These are phyloP conservation scores for Trachythela sp. DNA, from an alignment of 64 coral and sea anemone genomes.

Conservation along the genomic window DNA sequence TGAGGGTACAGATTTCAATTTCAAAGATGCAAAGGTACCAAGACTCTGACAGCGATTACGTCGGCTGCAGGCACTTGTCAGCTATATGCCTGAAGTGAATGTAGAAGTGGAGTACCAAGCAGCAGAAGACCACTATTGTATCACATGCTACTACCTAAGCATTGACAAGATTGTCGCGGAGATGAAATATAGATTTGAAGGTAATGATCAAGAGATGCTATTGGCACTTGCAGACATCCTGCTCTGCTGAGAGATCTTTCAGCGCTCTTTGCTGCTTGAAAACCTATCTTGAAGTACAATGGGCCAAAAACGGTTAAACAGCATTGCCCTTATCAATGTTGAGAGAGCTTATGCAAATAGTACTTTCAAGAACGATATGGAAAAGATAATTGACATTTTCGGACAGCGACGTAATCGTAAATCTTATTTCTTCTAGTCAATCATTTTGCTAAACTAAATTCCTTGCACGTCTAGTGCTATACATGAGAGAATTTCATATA, in stretches of 20 bases:
- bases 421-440: too few relatives aligned
- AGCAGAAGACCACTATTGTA: slow-evolving; percentile 20
- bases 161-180: slow-evolving; percentile 39
- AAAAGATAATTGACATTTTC: too few relatives aligned
- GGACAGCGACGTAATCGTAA: too few relatives aligned
- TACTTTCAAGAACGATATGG: too few relatives aligned
- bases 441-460: too few relatives aligned
- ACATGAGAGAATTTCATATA: too few relatives aligned
- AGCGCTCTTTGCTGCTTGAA: neutral
- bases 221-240: slow-evolving; percentile 14
- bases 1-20: slow-evolving; percentile 23
- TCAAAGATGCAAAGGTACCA: slow-evolving; percentile 43
- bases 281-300: neutral
- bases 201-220: slow-evolving; percentile 39
- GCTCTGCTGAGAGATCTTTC: neutral
- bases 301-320: too few relatives aligned
- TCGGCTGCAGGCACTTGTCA: slow-evolving; percentile 20
- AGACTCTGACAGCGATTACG: slow-evolving; percentile 14
- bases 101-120: slow-evolving; percentile 18
- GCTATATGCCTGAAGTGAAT: slow-evolving; percentile 12
- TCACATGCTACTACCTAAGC: slow-evolving; percentile 32
- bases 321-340: too few relatives aligned
- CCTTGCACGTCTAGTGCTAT: too few relatives aligned
- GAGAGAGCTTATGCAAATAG: too few relatives aligned
- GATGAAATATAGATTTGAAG: slow-evolving; percentile 21